A percentile compares a stretch with the other conserved stretches of the same genome.
These are phyloP conservation scores for Psettodes erumei DNA, from an alignment of 2,113 vertebrate genomes.

Conservation along the genomic window DNA sequence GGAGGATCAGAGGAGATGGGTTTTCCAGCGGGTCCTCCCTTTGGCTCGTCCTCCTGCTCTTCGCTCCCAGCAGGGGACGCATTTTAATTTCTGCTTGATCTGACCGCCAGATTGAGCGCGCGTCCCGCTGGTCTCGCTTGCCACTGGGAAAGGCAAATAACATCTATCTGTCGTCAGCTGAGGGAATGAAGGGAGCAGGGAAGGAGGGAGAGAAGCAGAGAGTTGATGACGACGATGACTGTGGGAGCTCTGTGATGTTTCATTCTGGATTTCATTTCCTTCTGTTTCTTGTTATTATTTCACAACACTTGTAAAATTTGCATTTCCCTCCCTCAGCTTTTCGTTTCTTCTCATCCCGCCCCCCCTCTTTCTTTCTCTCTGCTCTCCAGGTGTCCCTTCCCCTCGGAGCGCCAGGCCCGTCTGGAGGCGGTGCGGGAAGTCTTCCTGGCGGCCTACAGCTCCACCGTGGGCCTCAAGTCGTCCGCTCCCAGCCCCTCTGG, in stretches of 20 bases:
- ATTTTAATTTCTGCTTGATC: constrained; percentile 40
- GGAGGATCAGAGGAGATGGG: background rate
- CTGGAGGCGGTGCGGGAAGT: constrained; percentile 93
- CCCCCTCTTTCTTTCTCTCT: background rate
- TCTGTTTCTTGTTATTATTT: background rate
- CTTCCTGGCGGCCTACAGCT: constrained; percentile 94
- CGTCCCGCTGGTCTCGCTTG: background rate
- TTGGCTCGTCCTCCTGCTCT: constrained; percentile 13
- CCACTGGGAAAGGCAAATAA: constrained; percentile 2
- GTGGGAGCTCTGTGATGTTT: constrained; percentile 14
- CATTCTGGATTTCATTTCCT: constrained; percentile 5
- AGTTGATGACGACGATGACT: background rate
- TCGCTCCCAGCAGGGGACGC: constrained; percentile 10
- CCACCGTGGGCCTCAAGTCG: constrained; percentile 91
- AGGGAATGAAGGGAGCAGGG: background rate
- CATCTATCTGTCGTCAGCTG: background rate
- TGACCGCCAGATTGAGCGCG: constrained; percentile 3
- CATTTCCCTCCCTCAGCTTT: background rate
- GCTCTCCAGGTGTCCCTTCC: constrained; percentile 76
- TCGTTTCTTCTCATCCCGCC: background rate
- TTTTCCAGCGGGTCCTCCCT: constrained; percentile 5
- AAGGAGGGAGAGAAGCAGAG: background rate
- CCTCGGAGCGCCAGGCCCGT: constrained; percentile 87
- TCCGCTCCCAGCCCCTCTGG: constrained; percentile 88
- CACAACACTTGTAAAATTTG: background rate